A percentile compares a stretch with the other conserved stretches of the same genome.
Conservation (phyloP, 92 coral and sea anemone species). For the Hydrozoanthus gracilis region DNA sequence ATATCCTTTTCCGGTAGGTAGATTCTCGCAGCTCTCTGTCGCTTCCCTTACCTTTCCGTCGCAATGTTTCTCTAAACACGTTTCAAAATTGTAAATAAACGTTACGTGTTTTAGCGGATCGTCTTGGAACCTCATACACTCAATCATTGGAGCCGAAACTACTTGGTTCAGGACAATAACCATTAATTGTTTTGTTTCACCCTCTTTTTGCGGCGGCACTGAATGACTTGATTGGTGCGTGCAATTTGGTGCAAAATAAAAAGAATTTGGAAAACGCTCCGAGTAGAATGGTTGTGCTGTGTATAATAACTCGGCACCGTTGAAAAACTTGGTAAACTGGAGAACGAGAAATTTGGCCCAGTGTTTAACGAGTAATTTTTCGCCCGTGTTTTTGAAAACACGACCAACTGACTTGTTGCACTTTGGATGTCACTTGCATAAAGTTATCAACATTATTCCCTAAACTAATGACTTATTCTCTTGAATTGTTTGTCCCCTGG, state of each 20-base stretch:
- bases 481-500: not conserved
- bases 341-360: conserved; percentile 1
- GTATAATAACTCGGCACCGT: conserved; percentile 20
- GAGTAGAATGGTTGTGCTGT: conserved; percentile 7
- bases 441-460: not conserved
- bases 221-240: not conserved
- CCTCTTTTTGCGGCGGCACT: conserved; percentile 15
- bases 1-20: conserved; percentile 64
- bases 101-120: conserved; percentile 62
- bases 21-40: conserved; percentile 67
- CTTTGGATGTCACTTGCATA: not conserved
- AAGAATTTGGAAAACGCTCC: not conserved
- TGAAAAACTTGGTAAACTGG: not conserved
- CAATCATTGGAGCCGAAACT: conserved; percentile 59
- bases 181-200: not conserved
- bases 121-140: conserved; percentile 71
- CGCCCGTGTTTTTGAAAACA: not conserved
- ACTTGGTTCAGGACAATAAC: conserved; percentile 61
- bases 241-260: conserved; percentile 10
- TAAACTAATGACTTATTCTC: not conserved
- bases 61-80: conserved; percentile 70
- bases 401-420: conserved; percentile 16
- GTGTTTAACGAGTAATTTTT: not conserved
- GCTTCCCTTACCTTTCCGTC: conserved; percentile 74
- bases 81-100: conserved; percentile 69